Conservation (phyloP, 2,797 vertebrate genomes). For the Danio jaintianensis region DNA sequence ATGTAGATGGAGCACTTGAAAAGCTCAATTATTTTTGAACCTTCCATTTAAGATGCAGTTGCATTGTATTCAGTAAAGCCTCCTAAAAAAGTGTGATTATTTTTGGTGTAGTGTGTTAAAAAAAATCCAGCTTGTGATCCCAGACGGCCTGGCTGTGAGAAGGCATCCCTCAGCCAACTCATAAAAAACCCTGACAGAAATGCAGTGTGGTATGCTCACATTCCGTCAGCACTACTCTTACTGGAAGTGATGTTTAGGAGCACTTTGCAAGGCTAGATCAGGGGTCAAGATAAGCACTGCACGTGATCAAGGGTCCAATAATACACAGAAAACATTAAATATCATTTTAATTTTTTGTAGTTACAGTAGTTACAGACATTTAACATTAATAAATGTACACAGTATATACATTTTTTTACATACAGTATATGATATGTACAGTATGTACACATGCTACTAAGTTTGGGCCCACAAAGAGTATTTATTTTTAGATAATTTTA, state of each 20-base stretch:
- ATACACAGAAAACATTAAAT: neutral
- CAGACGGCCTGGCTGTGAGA: slow-evolving; percentile 63
- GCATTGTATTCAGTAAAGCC: slow-evolving; percentile 59
- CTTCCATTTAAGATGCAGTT: slow-evolving; percentile 52
- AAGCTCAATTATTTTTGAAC: slow-evolving; percentile 53
- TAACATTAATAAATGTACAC: neutral
- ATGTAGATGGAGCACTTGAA: slow-evolving; percentile 46
- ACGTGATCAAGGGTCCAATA: neutral
- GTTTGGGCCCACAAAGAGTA: no score
- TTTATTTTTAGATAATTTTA: no score
- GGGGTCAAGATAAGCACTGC: slow-evolving; percentile 35
- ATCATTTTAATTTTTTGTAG: no score
- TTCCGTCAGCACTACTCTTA: slow-evolving; percentile 49
- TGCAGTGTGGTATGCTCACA: slow-evolving; percentile 58
- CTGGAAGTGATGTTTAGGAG: slow-evolving; percentile 52
- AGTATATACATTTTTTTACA: neutral
- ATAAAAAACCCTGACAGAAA: slow-evolving; percentile 60
- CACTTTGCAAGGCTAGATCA: slow-evolving; percentile 48
- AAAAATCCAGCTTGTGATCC: slow-evolving; percentile 50
- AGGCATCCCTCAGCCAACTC: slow-evolving; percentile 53
- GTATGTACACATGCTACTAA: neutral
- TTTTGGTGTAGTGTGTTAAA: slow-evolving; percentile 58
- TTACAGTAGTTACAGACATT: neutral
- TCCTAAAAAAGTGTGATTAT: slow-evolving; percentile 60
- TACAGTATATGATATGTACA: neutral